Evolutionary conservation across 1,140 invertebrate species (phyloP), one percentile per base, ranked within the genome.

Genomic region (Neotoxoptera formosana): DNA sequence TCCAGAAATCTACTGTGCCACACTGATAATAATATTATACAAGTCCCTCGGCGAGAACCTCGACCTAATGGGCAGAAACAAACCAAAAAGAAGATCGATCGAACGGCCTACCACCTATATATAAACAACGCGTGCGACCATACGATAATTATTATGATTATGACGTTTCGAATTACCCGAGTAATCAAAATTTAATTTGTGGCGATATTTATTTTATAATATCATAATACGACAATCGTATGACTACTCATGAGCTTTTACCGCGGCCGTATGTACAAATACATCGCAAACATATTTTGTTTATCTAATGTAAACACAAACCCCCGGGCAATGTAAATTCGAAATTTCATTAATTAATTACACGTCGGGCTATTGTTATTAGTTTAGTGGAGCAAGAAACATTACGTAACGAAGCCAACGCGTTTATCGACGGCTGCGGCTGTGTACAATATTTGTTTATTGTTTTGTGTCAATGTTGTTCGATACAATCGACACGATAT

Each of bases 381-480:
- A 53, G 87, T 89, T 89, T 36, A 53, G n/a, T 89, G 20, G 53
- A 51, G 87, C 87, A 88, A 88, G 87, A 23, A 34, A 89, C n/a
- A 89, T 89, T 47, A 47, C 25, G 9, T 87, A 48, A 87, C 48
- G 87, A 53, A 36, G 9, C 21, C 23, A 7, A n/a, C 17, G 41
- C 47, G 45, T 86, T 86, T 47, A 89, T 51, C 47, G 8, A 36
- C 34, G 34, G 3, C 17, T 53, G 30, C n/a, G 7, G 14, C 20
- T 89, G n/a, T 34, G n/a, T 34, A 53, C 34, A 21, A 53, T 89
- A 53, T 36, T 89, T 36, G 87, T 23, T 53, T 34, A 53, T 41
- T n/a, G 30, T 86, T 47, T 86, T 47, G 23, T n/a, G 14, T 47
- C 84, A 86, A 45, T 47, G 41, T n/a, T n/a, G 25, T 6, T 47